Evolutionary conservation across 2,888 invertebrate genomes (phyloP).

Genomic region (Epsilonema sp.): DNA sequence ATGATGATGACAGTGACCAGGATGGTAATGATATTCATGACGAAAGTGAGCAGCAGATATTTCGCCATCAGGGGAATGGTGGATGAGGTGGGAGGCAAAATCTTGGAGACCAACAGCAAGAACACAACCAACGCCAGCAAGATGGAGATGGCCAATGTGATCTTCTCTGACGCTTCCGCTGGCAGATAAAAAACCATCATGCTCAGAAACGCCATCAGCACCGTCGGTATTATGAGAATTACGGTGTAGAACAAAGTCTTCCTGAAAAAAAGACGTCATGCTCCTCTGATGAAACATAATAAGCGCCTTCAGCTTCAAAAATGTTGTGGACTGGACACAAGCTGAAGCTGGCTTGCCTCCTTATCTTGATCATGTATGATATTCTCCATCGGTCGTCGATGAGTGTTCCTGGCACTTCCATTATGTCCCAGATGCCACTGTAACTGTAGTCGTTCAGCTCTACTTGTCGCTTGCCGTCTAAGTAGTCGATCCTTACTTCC

Average conservation of each 20-base stretch:
- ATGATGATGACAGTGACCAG: conserved; percentile 95
- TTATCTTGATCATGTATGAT: conserved; percentile 22
- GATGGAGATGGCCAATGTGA: conserved; percentile 61
- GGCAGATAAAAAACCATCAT: conserved; percentile 96
- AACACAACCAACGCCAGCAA: conserved; percentile 98
- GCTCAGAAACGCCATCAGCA: conserved; percentile 93
- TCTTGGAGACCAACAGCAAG: conserved; percentile 89
- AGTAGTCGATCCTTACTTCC: conserved; percentile 57
- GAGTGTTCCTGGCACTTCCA: conserved; percentile 56
- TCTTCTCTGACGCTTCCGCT: conserved; percentile 63
- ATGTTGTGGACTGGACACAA: background rate
- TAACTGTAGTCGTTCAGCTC: conserved; percentile 89
- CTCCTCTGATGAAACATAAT: background rate
- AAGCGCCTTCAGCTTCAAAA: background rate
- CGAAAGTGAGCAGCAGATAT: conserved; percentile 95
- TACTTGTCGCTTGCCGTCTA: conserved; percentile 73
- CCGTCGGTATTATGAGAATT: conserved; percentile 92
- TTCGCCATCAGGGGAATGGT: conserved; percentile 63
- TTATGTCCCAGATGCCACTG: conserved; percentile 96
- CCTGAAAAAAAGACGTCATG: conserved; percentile 54
- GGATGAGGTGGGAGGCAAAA: conserved; percentile 90
- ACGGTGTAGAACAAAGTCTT: conserved; percentile 98
- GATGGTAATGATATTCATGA: conserved; percentile 99
- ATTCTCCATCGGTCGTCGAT: conserved; percentile 48
- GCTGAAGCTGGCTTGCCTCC: conserved; percentile 8